These are phyloP conservation scores for Plebejus argus DNA, from an alignment of 2,888 invertebrate species.

Conservation along the genomic window DNA sequence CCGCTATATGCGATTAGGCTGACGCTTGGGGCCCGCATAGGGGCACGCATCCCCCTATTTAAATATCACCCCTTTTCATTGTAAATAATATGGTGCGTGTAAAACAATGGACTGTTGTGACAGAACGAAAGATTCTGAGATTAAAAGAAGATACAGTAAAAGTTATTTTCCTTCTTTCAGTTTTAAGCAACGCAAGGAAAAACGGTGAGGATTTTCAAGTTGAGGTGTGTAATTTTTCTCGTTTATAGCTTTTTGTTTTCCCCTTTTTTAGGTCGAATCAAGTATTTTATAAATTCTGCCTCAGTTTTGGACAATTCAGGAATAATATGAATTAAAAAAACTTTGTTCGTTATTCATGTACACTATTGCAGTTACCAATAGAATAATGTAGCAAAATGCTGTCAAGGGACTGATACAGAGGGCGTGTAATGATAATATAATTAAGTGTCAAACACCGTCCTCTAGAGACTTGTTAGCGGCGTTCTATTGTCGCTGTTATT, in stretches of 20 bases:
- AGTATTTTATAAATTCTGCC: neutral
- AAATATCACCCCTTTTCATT: slow-evolving; percentile 36
- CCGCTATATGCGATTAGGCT: slow-evolving; percentile 65
- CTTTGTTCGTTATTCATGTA: neutral
- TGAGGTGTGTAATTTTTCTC: too few species aligned
- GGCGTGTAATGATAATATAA: slow-evolving; percentile 35
- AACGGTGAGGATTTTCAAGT: too few species aligned
- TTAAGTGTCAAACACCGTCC: slow-evolving; percentile 41
- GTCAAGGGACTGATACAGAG: neutral
- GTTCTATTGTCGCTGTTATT: slow-evolving; percentile 58
- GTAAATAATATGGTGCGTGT: slow-evolving; percentile 20
- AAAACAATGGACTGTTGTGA: slow-evolving; percentile 28
- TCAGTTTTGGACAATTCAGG: too few species aligned
- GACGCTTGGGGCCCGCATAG: slow-evolving; percentile 38
- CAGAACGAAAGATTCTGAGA: neutral
- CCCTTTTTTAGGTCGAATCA: too few species aligned
- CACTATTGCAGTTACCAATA: neutral
- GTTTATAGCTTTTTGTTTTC: too few species aligned
- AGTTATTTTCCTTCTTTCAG: neutral
- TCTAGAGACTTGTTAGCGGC: slow-evolving; percentile 61
- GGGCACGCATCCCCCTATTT: slow-evolving; percentile 47
- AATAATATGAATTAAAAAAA: too few species aligned
- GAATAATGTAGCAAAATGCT: slow-evolving; percentile 26
- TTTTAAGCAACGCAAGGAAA: too few species aligned
- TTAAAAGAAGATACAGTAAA: neutral